These are phyloP conservation scores for Tortricodes alternella DNA, from an alignment of 2,888 invertebrate species.

Conservation along the genomic window DNA sequence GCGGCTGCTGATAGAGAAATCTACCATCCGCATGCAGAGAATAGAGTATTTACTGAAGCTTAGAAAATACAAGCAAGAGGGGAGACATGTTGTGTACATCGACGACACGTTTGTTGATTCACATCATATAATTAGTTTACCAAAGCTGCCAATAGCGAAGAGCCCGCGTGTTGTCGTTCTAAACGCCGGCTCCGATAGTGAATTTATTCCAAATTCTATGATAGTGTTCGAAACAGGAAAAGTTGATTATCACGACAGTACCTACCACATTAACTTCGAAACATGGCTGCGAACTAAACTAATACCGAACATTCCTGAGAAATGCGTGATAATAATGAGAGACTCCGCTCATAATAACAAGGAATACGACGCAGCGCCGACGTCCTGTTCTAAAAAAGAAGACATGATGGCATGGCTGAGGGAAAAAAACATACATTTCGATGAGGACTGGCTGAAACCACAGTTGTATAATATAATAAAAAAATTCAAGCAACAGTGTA, in stretches of 20 bases:
- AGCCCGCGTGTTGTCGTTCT: background rate
- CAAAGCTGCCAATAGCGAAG: background rate
- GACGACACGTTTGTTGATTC: background rate
- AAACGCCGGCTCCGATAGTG: background rate
- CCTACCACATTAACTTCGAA: background rate
- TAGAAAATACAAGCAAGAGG: background rate
- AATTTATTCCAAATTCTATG: background rate
- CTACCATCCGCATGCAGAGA: background rate
- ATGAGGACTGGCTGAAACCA: background rate
- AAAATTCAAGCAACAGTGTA: background rate
- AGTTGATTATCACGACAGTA: background rate
- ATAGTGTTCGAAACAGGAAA: background rate
- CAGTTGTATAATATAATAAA: background rate
- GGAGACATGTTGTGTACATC: background rate
- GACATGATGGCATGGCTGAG: background rate
- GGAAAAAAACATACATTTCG: background rate
- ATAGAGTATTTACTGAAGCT: background rate
- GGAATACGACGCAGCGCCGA: background rate
- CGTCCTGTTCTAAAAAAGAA: background rate
- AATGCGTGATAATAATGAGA: background rate
- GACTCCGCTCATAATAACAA: background rate
- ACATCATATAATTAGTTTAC: background rate
- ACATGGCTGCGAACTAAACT: background rate
- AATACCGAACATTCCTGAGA: background rate
- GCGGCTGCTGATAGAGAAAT: background rate